These are phyloP conservation scores for Gnathonemus echidnorhynchus DNA, from an alignment of 2,113 vertebrate genomes.

Conservation along the genomic window DNA sequence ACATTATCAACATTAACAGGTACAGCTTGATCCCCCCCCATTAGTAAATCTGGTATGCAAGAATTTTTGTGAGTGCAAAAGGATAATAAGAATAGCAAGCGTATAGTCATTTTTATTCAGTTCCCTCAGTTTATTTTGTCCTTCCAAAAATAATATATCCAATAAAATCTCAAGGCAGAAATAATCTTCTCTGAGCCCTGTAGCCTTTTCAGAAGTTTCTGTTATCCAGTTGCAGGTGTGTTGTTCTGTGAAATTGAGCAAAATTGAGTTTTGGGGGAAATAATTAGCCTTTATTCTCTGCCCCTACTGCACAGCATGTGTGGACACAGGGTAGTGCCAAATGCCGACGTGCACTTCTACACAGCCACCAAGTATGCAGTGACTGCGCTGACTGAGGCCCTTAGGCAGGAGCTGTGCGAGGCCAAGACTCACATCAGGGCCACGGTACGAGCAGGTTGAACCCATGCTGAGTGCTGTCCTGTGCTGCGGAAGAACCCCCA, in stretches of 20 bases:
- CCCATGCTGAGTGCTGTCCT: background rate
- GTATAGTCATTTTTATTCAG: background rate
- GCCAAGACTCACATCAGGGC: constrained; percentile 75
- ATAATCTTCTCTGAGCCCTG: background rate
- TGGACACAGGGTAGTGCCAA: constrained; percentile 63
- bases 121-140: background rate
- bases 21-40: constrained; percentile 29
- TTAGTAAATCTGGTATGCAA: background rate
- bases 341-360: constrained; percentile 69
- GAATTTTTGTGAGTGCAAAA: background rate
- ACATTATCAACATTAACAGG: constrained; percentile 86
- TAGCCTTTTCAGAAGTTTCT: background rate
- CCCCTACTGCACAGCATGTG: constrained; percentile 59
- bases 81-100: background rate
- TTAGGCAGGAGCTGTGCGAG: constrained; percentile 75
- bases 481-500: background rate
- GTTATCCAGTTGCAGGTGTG: background rate
- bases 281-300: background rate
- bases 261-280: background rate
- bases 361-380: constrained; percentile 76
- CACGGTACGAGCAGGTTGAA: constrained; percentile 60
- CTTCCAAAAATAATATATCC: background rate
- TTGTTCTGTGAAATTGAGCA: background rate
- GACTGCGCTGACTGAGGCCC: constrained; percentile 74
- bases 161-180: background rate